These are phyloP conservation scores for Lepidotrigona ventralis DNA, from an alignment of 1,140 invertebrate species.

Conservation along the genomic window DNA sequence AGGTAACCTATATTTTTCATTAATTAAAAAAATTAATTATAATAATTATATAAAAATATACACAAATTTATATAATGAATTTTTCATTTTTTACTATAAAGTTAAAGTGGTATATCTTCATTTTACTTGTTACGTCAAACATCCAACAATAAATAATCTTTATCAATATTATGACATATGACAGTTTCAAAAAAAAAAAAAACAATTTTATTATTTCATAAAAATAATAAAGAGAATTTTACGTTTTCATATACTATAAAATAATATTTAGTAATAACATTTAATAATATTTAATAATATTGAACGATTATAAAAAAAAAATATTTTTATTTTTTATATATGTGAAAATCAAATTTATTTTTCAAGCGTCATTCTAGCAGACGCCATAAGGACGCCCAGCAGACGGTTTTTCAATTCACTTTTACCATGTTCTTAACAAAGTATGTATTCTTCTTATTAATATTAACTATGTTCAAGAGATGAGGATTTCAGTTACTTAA, in stretches of 20 bases:
- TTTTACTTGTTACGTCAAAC: neutral
- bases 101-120: neutral
- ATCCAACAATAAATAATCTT: slow-evolving; percentile 12
- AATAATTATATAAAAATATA: neutral
- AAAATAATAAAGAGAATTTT: neutral
- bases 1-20: neutral
- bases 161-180: slow-evolving; percentile 19
- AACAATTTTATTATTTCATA: slow-evolving; percentile 9
- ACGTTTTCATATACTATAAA: neutral
- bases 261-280: neutral
- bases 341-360: slow-evolving; percentile 32
- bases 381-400: slow-evolving; percentile 79
- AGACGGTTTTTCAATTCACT: slow-evolving; percentile 74
- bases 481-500: slow-evolving; percentile 2
- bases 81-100: slow-evolving; percentile 12
- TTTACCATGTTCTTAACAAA: slow-evolving; percentile 25
- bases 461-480: neutral
- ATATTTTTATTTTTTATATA: neutral
- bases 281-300: neutral
- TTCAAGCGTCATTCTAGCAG: slow-evolving; percentile 75
- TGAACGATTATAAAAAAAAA: neutral
- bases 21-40: neutral
- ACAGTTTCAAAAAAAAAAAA: slow-evolving; percentile 1
- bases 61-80: neutral
- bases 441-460: slow-evolving; percentile 20